Percentiles rank a stretch among this genome's conserved stretches.
phyloP scores from a whole-genome alignment of 2,797 vertebrate genomes.

The Chelonia mydas region DNA sequence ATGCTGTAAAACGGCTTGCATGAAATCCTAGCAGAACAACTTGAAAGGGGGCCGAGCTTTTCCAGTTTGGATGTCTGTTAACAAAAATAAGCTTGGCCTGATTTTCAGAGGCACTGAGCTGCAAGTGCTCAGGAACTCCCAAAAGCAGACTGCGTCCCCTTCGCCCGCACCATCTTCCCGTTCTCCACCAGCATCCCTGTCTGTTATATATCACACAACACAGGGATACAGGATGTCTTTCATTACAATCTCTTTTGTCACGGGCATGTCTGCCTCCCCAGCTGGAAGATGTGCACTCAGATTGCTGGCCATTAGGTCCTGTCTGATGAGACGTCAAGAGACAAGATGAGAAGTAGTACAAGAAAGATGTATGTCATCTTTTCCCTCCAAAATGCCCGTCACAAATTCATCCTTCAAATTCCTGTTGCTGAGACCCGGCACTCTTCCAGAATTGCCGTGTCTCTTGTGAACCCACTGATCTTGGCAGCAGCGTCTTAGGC shows the following conservation, averaged over 20 bases:
- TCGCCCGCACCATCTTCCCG: rapidly evolving
- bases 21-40: constrained; percentile 39
- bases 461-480: neutral
- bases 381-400: constrained; percentile 32
- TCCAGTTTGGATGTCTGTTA: neutral
- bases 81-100: neutral
- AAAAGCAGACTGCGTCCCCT: neutral
- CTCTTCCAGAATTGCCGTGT: constrained; percentile 7
- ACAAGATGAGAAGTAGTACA: constrained; percentile 12
- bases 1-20: constrained; percentile 31
- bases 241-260: constrained; percentile 26
- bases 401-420: neutral
- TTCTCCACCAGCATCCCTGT: neutral
- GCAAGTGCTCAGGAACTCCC: neutral
- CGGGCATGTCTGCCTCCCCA: neutral
- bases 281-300: constrained; percentile 8
- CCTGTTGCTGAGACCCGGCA: neutral
- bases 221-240: constrained; percentile 3
- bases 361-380: constrained; percentile 55
- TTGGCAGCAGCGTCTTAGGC: neutral
- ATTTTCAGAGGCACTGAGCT: neutral
- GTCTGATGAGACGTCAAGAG: constrained; percentile 58
- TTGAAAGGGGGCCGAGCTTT: constrained; percentile 54
- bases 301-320: constrained; percentile 23
- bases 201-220: neutral